Evolutionary conservation across 2,888 invertebrate genomes (phyloP).

Genomic region (Endotricha flammealis): DNA sequence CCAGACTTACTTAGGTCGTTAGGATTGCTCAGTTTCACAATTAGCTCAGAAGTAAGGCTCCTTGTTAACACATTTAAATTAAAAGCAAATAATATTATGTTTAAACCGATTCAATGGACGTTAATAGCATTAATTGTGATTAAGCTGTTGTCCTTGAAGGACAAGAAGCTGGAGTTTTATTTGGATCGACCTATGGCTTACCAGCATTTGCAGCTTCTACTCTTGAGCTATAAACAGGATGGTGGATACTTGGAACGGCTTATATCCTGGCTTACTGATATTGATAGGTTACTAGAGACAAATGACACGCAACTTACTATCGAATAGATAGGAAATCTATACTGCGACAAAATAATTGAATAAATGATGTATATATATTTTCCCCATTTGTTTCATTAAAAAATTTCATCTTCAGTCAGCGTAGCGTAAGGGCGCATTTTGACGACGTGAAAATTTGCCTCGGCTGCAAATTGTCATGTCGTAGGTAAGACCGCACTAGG

Average conservation of each 20-base stretch:
- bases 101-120: conserved; percentile 85
- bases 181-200: conserved; percentile 50
- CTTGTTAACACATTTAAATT: conserved; percentile 82
- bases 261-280: conserved; percentile 69
- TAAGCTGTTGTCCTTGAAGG: conserved; percentile 74
- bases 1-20: conserved; percentile 77
- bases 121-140: conserved; percentile 83
- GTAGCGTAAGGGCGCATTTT: too few species aligned
- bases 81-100: conserved; percentile 83
- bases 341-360: too few species aligned
- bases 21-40: conserved; percentile 52
- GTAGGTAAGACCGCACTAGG: too few species aligned
- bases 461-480: too few species aligned
- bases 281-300: conserved; percentile 61
- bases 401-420: too few species aligned
- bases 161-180: conserved; percentile 44
- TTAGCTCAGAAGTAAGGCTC: conserved; percentile 63
- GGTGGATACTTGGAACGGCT: conserved; percentile 70
- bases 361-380: too few species aligned
- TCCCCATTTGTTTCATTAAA: too few species aligned
- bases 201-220: conserved; percentile 62
- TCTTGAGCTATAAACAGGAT: conserved; percentile 71
- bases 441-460: too few species aligned
- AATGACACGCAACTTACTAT: conserved; percentile 58
- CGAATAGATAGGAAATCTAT: too few species aligned